Base-by-base conservation (phyloP, 35 echinoderm and acorn worm species). In the Acanthaster planci region DNA sequence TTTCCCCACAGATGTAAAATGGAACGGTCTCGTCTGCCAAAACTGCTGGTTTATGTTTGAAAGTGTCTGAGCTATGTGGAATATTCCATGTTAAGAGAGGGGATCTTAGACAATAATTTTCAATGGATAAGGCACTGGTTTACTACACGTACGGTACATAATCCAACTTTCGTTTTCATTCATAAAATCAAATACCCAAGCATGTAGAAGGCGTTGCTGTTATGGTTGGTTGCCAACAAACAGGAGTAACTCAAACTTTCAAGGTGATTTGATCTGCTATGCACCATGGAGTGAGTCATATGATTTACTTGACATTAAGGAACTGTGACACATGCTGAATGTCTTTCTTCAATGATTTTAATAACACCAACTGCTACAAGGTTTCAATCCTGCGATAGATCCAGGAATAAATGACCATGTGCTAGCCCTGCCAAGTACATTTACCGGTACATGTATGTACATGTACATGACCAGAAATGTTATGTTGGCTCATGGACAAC, bases 91-190 rank as follows among this genome's bases (percentile, higher is more conserved):
- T 26, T 10, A 72, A 29, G 10, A 72, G 34, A 31, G 64, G 64
- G 64, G 64, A 35, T 30, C 34, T 36, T 29, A 26, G 34, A 72
- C 42, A 47, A 12, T 6, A 4, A 4, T 47, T 47, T 47, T 31
- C 64, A 72, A 29, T 72, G 64, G 8, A 26, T 72, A 59, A 6
- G 26, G 26, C 30, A 2, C 18, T 72, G 26, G 22, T 26, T 72
- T 14, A 19, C 4, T 12, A 47, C 12, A 47, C 42, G 42, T 47
- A 72, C 21, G 22, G 10, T 26, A 72, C 34, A 27, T 14, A 19
- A 47, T 4, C 42, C 42, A 72, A 72, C 64, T 72, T 72, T 72
- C 64, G 9, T 72, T 72, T 72, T 72, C 64, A 72, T 72, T 72
- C 64, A 72, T 72, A 72, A 72, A 72, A 72, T 14, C 34, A 2